Evolutionary conservation across 2,113 vertebrate species (phyloP).

Genomic region (Petrocephalus microphthalmus): DNA sequence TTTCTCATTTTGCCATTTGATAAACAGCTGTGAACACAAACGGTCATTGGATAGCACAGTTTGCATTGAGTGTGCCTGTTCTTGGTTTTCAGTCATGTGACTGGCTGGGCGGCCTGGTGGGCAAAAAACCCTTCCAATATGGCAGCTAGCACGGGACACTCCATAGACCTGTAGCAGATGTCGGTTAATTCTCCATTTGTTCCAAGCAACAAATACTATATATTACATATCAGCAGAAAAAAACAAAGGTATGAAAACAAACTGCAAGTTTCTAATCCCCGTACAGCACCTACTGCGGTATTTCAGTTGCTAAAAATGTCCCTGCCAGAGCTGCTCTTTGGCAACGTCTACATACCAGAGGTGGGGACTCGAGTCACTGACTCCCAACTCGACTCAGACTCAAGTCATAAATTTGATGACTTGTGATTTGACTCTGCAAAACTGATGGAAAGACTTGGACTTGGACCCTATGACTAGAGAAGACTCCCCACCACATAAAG

Average conservation of each 20-base stretch:
- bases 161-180: background rate
- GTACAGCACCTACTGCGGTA: background rate
- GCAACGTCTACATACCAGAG: background rate
- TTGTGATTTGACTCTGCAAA: too few species aligned
- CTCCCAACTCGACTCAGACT: too few species aligned
- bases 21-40: background rate
- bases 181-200: background rate
- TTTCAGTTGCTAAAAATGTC: too few species aligned
- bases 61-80: background rate
- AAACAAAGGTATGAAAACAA: background rate
- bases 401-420: too few species aligned
- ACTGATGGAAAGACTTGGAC: too few species aligned
- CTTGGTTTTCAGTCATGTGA: background rate
- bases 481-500: too few species aligned
- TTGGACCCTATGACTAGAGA: too few species aligned
- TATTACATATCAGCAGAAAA: background rate
- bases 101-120: background rate
- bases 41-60: background rate
- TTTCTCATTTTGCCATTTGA: background rate
- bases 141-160: background rate
- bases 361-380: too few species aligned
- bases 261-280: background rate
- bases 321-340: background rate
- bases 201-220: background rate
- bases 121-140: background rate